Conservation (phyloP, 2,888 invertebrate species). For the Drosophila siamana region DNA sequence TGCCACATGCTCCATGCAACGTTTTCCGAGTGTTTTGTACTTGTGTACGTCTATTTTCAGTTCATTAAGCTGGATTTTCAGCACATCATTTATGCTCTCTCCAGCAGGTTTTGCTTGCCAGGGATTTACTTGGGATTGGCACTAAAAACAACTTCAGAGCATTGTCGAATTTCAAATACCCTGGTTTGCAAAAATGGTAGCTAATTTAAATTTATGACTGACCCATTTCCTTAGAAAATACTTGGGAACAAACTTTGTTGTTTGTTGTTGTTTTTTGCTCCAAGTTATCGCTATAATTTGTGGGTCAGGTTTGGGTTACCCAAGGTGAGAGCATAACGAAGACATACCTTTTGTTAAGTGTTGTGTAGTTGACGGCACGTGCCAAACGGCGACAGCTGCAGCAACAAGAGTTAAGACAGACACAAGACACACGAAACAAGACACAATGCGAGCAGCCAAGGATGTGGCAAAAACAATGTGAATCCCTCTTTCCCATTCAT, state of each 20-base stretch:
- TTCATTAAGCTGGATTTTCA: constrained; percentile 74
- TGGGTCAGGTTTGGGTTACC: not conserved
- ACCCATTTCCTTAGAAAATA: not conserved
- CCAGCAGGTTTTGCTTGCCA: constrained; percentile 35
- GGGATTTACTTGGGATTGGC: constrained; percentile 48
- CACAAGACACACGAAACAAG: not conserved
- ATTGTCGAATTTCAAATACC: not conserved
- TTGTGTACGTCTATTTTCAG: constrained; percentile 64
- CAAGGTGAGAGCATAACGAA: constrained; percentile 16
- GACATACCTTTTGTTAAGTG: constrained; percentile 11
- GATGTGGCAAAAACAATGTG: constrained; percentile 31
- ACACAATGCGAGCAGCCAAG: constrained; percentile 6
- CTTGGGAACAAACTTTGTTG: not conserved
- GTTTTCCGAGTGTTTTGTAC: constrained; percentile 19
- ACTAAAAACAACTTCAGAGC: not conserved
- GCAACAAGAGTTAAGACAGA: constrained; percentile 20
- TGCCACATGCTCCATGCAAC: constrained; percentile 24
- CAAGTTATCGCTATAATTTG: not conserved
- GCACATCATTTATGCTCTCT: constrained; percentile 60
- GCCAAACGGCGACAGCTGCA: constrained; percentile 30
- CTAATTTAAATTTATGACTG: not conserved
- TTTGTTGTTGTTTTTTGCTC: not conserved
- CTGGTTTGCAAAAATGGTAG: constrained; percentile 1
- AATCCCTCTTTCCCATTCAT: constrained; percentile 41
- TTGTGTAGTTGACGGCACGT: constrained; percentile 26